Percentiles rank a stretch among this genome's conserved stretches.
Conservation (phyloP, 2,113 vertebrate genomes). For the Dicaeum eximium region DNA sequence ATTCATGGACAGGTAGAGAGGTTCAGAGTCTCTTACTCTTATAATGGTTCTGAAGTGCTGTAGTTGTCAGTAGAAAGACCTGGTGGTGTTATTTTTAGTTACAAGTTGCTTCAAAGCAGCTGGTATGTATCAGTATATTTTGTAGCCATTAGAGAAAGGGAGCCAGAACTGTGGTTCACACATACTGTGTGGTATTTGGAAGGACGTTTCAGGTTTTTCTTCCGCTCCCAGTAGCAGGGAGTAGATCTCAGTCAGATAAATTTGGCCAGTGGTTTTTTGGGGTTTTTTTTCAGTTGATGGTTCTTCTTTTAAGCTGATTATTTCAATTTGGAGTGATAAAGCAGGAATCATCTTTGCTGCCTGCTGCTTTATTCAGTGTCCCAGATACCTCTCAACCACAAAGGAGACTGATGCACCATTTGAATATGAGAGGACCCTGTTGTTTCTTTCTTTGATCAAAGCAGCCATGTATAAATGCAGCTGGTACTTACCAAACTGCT, state of each 20-base stretch:
- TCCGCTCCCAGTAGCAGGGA: not conserved
- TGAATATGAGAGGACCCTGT: not conserved
- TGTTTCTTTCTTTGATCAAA: not conserved
- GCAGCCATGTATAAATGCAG: not conserved
- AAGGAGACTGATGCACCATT: not conserved
- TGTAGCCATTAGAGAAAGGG: not conserved
- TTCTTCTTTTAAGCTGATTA: not conserved
- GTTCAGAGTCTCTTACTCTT: not conserved
- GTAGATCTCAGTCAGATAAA: not conserved
- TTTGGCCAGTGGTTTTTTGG: not conserved
- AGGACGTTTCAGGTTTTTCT: not conserved
- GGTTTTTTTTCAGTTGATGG: not conserved
- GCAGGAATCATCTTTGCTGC: not conserved
- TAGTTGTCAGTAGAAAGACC: not conserved
- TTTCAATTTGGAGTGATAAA: conserved; percentile 18
- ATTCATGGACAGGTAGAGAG: conserved; percentile 14
- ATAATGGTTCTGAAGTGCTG: not conserved
- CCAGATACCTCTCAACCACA: not conserved
- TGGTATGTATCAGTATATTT: not conserved
- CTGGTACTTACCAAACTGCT: not conserved
- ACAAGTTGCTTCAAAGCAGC: not conserved
- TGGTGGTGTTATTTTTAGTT: not conserved
- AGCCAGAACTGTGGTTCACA: not conserved
- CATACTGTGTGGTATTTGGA: not conserved
- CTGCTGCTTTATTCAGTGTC: not conserved